Conservation (phyloP, 2,888 invertebrate genomes). For the Drosophila dives region DNA sequence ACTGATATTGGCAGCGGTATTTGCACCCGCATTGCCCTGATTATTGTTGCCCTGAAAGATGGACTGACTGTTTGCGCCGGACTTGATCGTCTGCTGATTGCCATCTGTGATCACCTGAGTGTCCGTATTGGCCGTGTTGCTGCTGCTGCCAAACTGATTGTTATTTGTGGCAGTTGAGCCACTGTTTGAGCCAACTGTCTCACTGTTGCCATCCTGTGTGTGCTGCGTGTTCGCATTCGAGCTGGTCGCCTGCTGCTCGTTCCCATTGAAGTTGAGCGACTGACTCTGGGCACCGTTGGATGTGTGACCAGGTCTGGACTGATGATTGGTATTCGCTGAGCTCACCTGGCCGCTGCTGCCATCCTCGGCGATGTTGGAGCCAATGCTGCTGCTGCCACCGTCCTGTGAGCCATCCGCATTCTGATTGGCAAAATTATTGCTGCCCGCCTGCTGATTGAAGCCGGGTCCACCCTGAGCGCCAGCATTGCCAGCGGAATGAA, state of each 20-base stretch:
- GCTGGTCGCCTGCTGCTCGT: slow-evolving; percentile 78
- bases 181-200: slow-evolving; percentile 72
- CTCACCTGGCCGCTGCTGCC: slow-evolving; percentile 82
- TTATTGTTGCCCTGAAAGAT: slow-evolving; percentile 77
- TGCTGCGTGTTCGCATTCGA: slow-evolving; percentile 82
- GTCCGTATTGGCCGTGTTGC: slow-evolving; percentile 82
- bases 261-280: slow-evolving; percentile 77
- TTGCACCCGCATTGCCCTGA: slow-evolving; percentile 68
- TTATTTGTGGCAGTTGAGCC: slow-evolving; percentile 77
- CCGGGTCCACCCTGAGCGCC: slow-evolving; percentile 67
- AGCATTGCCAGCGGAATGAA: slow-evolving; percentile 65
- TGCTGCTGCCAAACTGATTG: slow-evolving; percentile 70
- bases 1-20: slow-evolving; percentile 73
- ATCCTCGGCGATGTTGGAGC: slow-evolving; percentile 82
- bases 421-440: slow-evolving; percentile 76
- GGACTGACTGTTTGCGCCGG: slow-evolving; percentile 82
- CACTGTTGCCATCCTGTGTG: slow-evolving; percentile 51
- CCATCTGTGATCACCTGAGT: slow-evolving; percentile 67
- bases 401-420: slow-evolving; percentile 45
- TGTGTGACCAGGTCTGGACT: slow-evolving; percentile 55
- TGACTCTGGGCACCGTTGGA: slow-evolving; percentile 82
- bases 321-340: slow-evolving; percentile 83
- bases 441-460: slow-evolving; percentile 81
- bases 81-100: slow-evolving; percentile 65
- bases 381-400: slow-evolving; percentile 82